Conservation (phyloP, 2,113 vertebrate species). For the Oryzias celebensis region DNA sequence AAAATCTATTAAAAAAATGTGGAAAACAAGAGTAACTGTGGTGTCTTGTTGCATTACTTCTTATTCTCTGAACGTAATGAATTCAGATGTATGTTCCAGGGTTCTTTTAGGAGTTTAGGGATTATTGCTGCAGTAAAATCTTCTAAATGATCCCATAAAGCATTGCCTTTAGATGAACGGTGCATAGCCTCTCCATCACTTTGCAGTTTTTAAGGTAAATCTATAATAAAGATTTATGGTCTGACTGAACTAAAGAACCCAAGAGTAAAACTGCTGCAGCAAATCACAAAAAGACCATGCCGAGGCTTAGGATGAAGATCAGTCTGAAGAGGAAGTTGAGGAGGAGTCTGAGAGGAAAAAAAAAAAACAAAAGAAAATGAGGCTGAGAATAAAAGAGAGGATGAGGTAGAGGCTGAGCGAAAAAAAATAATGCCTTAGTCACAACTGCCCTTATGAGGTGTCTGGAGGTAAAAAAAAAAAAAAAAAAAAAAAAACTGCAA, state of each 20-base stretch:
- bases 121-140: constrained; percentile 62
- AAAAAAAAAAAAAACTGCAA: no score
- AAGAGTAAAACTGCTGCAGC: constrained; percentile 29
- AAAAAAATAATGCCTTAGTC: no score
- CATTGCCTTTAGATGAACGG: constrained; percentile 49
- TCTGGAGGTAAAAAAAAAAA: no score
- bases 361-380: no score
- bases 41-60: constrained; percentile 32
- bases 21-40: rapidly evolving
- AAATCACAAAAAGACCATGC: constrained; percentile 32
- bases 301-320: no score
- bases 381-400: no score
- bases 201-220: constrained; percentile 55
- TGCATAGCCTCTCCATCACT: constrained; percentile 36
- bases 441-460: no score
- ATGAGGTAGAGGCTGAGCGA: no score
- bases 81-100: constrained; percentile 65
- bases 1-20: background rate
- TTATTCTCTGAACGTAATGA: constrained; percentile 55
- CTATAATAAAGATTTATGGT: constrained; percentile 63
- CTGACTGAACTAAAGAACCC: constrained; percentile 45
- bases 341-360: no score
- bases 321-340: no score
- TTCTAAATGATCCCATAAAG: constrained; percentile 65
- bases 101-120: constrained; percentile 61